Evolutionary conservation across 2,888 invertebrate genomes (phyloP), one percentile per base, ranked within the genome.

Genomic region (Eudemis profundana): DNA sequence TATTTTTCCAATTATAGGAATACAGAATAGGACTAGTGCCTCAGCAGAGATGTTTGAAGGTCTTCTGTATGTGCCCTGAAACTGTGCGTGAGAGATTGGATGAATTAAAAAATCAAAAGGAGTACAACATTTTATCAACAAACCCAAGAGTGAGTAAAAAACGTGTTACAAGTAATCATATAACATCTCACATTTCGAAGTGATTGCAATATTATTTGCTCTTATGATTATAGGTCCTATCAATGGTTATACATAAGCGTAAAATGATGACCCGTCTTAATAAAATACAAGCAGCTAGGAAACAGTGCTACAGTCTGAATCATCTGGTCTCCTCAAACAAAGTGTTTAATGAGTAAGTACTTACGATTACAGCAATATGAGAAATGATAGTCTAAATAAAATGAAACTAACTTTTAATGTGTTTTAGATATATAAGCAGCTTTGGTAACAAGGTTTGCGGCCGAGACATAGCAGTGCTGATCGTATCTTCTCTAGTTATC

Each of bases 51-150:
- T 93, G 92, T 73, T 83, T 94, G 29, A 93, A 93, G 70, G 85
- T 95, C 1, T 93, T 95, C 53, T 93, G 93, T 3, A 84, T 96
- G 73, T 84, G 91, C 0, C 87, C 95, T 0, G 85, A 92, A 23
- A 94, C 94, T 0, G 92, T 96, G 0, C 76, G 89, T 15, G 78
- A 90, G 38, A 89, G 96, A 5, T 78, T 96, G 1, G 81, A 93
- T 0, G 93, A 93, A 68, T 79, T 96, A 0, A 84, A 87, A 46
- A 85, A 82, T 29, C 85, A 93, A 23, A 94, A 94, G 33, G 95
- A 96, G 74, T 94, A 95, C 68, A 83, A 92, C 73, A 88, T 94
- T 0, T 81, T 96, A 21, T 84, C 88, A 14, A 88, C 93, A 8
- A 94, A 96, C 86, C 94, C 94, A 2, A 90, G 93, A 68, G 92